Evolutionary conservation across 2,113 vertebrate species (phyloP), one percentile per base, ranked within the genome.

Genomic region (Opisthocomus hoazin): DNA sequence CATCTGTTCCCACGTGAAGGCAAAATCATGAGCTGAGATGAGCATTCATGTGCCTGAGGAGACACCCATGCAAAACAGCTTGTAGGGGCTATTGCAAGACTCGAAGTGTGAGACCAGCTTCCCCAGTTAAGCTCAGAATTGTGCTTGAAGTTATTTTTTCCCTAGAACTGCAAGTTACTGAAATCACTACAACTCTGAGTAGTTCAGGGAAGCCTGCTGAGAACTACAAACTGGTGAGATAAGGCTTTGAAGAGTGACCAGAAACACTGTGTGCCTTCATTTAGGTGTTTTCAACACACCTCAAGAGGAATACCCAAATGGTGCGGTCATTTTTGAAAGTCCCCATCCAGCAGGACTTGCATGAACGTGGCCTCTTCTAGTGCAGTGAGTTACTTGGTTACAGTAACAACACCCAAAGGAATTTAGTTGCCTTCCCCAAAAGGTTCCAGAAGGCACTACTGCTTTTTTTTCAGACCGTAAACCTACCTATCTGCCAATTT

Each of bases 291-390:
- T 82, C 37, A 60, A 37, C 22, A 65, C 17, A 51, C 2, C 71
- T 69, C 27, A 43, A 41, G 5, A 3, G 0, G 34, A 53, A 9
- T 32, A 50, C 5, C 23, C 7, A 41, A 45, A 77, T 0, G 1
- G 5, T 1, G 1, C 24, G 19, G 46, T 39, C 48, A 54, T 43
- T 84, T 87, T n/a, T 30, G 21, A 50, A 71, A 83, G 29, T 46
- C 57, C 34, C 63, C 30, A 64, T 23, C 15, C 30, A 64, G 27
- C 15, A 68, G 27, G 30, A 39, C 30, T 48, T 77, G 8, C 9
- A 36, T 3, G 7, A 34, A 17, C 15, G 22, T 17, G 5, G 24
- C 32, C 8, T 87, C 6, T 68, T 64, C 36, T n/a, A 64, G 21
- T 19, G 34, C 51, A 57, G 16, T 22, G 36, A 65, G 20, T 36